Conservation (phyloP, 2,888 invertebrate genomes). For the Synanthedon vespiformis region DNA sequence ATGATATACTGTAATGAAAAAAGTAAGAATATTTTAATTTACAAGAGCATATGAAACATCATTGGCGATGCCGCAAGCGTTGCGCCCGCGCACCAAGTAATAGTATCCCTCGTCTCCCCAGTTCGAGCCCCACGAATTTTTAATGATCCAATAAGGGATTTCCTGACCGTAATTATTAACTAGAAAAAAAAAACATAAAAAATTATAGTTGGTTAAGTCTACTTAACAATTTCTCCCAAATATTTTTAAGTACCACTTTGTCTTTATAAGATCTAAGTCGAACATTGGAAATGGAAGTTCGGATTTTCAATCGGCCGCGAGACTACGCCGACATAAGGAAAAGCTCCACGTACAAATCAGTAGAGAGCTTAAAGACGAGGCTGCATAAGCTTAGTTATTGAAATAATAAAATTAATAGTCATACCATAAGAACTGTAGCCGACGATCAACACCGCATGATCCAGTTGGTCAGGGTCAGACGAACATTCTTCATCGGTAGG, state of each 20-base stretch:
- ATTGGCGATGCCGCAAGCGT: slow-evolving; percentile 39
- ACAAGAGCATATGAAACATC: slow-evolving; percentile 28
- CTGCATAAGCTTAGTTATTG: no score
- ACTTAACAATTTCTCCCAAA: no score
- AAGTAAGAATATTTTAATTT: slow-evolving; percentile 3
- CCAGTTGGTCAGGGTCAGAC: slow-evolving; percentile 10
- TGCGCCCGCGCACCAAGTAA: slow-evolving; percentile 36
- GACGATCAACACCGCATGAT: slow-evolving; percentile 27
- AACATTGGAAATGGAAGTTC: no score
- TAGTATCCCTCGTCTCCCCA: slow-evolving; percentile 41
- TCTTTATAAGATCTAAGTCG: no score
- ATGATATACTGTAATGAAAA: background rate
- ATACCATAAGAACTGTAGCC: slow-evolving; percentile 21
- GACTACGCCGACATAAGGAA: no score
- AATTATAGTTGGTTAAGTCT: no score
- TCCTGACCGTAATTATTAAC: no score
- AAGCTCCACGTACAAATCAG: no score
- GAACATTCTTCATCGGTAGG: slow-evolving; percentile 20
- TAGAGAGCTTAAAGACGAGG: no score
- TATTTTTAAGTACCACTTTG: no score
- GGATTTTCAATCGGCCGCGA: no score
- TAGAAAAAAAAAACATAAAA: no score
- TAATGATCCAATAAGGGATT: slow-evolving; percentile 42
- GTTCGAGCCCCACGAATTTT: slow-evolving; percentile 38
- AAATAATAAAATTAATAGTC: background rate